Evolutionary conservation across 2,113 vertebrate genomes (phyloP).

Genomic region (Meles meles): DNA sequence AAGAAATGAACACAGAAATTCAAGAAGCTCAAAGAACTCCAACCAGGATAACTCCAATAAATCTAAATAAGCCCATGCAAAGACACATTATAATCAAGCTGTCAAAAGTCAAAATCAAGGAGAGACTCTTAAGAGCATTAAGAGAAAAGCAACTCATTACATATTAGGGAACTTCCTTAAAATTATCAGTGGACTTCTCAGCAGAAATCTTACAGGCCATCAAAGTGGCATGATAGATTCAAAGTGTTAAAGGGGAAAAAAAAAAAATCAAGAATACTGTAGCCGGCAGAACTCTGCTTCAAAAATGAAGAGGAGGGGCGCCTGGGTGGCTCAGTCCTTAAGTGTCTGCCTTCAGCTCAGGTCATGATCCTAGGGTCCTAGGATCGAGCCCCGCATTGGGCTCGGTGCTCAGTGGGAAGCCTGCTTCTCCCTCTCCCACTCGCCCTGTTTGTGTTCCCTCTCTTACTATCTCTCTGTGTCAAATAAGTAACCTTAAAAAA

Average conservation of each 20-base stretch:
- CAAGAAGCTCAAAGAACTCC: neutral
- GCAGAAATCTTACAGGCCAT: neutral
- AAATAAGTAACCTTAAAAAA: neutral
- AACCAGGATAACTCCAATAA: neutral
- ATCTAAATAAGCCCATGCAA: neutral
- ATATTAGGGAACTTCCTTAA: neutral
- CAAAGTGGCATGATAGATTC: neutral
- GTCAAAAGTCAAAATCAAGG: neutral
- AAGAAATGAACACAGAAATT: neutral
- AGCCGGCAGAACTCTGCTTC: neutral
- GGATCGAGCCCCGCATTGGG: too few relatives aligned
- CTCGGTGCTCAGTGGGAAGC: too few relatives aligned
- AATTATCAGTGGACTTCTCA: neutral
- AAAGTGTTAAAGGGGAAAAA: neutral
- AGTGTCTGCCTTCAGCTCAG: too few relatives aligned
- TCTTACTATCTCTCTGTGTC: too few relatives aligned
- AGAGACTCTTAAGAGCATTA: neutral
- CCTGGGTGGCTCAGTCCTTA: too few relatives aligned
- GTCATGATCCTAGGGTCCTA: too few relatives aligned
- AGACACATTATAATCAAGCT: neutral
- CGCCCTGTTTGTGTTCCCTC: too few relatives aligned
- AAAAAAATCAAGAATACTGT: neutral
- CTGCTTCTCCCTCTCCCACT: too few relatives aligned
- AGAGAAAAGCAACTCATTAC: neutral
- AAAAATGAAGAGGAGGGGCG: neutral